Conservation (phyloP, 2,113 vertebrate species). For the Salvelinus sp. region DNA sequence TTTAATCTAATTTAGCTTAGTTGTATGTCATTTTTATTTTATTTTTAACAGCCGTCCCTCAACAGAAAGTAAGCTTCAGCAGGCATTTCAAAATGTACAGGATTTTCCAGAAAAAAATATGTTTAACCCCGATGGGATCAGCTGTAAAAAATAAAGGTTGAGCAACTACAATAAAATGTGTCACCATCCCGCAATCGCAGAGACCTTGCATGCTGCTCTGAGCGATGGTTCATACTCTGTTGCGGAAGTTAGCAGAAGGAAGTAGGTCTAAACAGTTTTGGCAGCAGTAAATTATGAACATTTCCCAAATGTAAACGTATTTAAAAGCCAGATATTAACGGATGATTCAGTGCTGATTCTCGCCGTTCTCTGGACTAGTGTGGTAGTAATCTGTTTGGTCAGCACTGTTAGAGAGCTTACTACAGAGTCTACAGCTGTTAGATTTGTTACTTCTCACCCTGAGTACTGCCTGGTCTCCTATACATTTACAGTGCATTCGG, state of each 20-base stretch:
- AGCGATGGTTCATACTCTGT: background rate
- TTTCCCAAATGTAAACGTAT: background rate
- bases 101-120: slow-evolving; percentile 18
- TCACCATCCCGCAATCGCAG: slow-evolving; percentile 7
- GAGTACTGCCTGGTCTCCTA: background rate
- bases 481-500: background rate
- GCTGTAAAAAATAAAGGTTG: slow-evolving; percentile 38
- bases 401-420: background rate
- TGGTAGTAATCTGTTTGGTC: background rate
- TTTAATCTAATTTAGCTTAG: slow-evolving; percentile 24
- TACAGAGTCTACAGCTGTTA: background rate
- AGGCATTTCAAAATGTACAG: slow-evolving; percentile 23
- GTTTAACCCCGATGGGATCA: slow-evolving; percentile 17
- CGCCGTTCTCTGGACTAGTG: background rate
- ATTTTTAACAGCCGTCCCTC: background rate
- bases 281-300: background rate
- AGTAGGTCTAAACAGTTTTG: background rate
- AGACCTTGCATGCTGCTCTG: background rate
- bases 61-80: slow-evolving; percentile 11
- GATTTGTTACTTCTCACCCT: background rate
- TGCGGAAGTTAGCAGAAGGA: background rate
- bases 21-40: background rate
- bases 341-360: background rate
- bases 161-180: slow-evolving; percentile 20
- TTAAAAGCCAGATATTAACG: background rate